Evolutionary conservation across 2,797 vertebrate species (phyloP).

Genomic region (Danio albolineatus): DNA sequence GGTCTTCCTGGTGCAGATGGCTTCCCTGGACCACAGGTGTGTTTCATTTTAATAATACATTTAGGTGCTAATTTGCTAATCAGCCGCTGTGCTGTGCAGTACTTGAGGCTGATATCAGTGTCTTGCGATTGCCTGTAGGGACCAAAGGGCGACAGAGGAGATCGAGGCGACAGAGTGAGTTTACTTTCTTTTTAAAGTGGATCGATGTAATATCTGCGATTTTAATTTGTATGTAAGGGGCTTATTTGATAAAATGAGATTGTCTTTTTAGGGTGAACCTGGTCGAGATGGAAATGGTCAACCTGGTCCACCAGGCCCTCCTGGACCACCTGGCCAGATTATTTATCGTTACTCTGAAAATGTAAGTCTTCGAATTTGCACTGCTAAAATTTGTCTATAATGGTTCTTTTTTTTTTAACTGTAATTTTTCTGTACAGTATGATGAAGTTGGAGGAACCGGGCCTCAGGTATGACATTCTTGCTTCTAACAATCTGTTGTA

Average conservation of each 20-base stretch:
- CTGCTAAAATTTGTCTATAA: not conserved
- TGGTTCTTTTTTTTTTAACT: not conserved
- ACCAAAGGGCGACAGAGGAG: conserved; percentile 72
- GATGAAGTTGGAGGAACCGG: conserved; percentile 66
- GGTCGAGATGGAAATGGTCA: conserved; percentile 86
- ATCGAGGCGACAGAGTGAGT: conserved; percentile 77
- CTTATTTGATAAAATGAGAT: not conserved
- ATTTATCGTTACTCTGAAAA: conserved; percentile 70
- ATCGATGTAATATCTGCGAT: not conserved
- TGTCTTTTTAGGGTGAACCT: conserved; percentile 81
- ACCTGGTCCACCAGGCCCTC: conserved; percentile 86
- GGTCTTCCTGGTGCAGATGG: conserved; percentile 89
- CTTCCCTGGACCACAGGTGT: conserved; percentile 86
- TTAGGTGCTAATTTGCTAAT: conserved; percentile 5
- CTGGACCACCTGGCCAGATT: conserved; percentile 88
- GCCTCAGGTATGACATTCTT: conserved; percentile 67
- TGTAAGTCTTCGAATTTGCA: conserved; percentile 62
- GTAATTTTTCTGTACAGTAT: conserved; percentile 60
- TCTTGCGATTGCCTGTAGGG: conserved; percentile 69
- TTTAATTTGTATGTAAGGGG: not conserved
- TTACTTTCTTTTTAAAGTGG: not conserved
- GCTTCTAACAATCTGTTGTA: not conserved
- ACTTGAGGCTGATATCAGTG: not conserved
- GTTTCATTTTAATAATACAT: conserved; percentile 3
- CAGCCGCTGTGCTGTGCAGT: not conserved